These are phyloP conservation scores for Habroteleia sp. DNA, from an alignment of 2,888 invertebrate species.

Conservation along the genomic window DNA sequence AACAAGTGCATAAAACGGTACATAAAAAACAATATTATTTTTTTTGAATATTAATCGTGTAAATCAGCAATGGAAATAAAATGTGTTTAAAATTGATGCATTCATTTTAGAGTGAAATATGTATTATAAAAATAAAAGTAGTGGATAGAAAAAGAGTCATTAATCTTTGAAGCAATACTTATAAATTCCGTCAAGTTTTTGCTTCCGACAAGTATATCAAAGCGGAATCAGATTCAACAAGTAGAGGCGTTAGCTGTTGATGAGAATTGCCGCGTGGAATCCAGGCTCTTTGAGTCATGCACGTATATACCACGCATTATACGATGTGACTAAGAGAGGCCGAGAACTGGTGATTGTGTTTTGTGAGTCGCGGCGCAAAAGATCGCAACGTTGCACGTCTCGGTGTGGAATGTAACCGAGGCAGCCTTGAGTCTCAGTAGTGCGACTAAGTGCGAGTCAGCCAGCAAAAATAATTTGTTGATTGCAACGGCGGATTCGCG, in stretches of 20 bases:
- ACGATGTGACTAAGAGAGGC: constrained; percentile 54
- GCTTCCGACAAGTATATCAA: constrained; percentile 24
- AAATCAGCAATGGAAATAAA: too few species aligned
- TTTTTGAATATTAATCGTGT: too few species aligned
- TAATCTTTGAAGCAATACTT: not conserved
- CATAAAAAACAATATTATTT: too few species aligned
- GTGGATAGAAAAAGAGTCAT: not conserved
- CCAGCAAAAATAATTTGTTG: constrained; percentile 55
- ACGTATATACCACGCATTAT: constrained; percentile 58
- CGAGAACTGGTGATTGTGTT: constrained; percentile 59
- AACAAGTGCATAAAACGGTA: too few species aligned
- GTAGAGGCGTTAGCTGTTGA: constrained; percentile 74
- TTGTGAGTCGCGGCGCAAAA: constrained; percentile 42
- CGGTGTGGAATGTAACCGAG: constrained; percentile 67
- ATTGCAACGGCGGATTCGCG: constrained; percentile 5
- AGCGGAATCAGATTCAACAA: constrained; percentile 59
- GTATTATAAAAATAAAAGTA: not conserved
- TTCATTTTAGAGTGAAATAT: too few species aligned
- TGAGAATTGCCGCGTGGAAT: constrained; percentile 69
- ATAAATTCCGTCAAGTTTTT: constrained; percentile 11
- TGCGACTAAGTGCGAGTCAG: constrained; percentile 65
- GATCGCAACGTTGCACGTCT: constrained; percentile 56
- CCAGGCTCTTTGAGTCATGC: constrained; percentile 59
- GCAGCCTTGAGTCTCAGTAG: constrained; percentile 68
- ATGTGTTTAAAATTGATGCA: too few species aligned